Evolutionary conservation across 2,113 vertebrate species (phyloP), one percentile per base, ranked within the genome.

Genomic region (Telmatochromis sp.): DNA sequence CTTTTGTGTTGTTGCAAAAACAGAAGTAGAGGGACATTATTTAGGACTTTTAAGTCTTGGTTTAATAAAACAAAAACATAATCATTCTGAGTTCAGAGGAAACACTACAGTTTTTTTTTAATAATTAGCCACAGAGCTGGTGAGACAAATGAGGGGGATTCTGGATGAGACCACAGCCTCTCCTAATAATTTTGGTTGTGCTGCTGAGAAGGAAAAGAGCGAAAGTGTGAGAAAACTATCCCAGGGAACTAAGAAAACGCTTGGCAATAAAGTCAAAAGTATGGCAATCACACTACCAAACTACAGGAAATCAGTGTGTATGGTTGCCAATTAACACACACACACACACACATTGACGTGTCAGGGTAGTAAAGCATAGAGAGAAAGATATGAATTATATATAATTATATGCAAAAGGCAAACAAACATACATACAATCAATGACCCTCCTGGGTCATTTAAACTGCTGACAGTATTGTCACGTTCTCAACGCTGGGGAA

Each of bases 141-240:
- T 54, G 17, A 45, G 17, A 58, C 8, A 13, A 50, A 80, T 85
- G 53, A 83, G 54, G 80, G 26, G 28, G 89, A 89, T 91, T 93
- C 86, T 89, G 81, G 85, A 91, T 37, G 12, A 42, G 40, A 79
- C 60, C 75, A 65, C 78, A 51, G 42, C 7, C 53, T 75, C 86
- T 78, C 82, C 84, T 33, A 3, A 82, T 65, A 21, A 63, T 92
- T 96, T 94, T 95, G 95, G 95, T 94, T 95, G 92, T 75, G 86
- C 82, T 95, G 93, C 92, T 94, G 87, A 86, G 80, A 90, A 84
- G 79, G 86, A 60, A 85, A 53, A 75, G 17, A 85, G 54, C 86
- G 14, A 31, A 90, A 68, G 85, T 55, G 23, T 37, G 75, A 80
- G 80, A 90, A 65, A 83, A 87, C 54, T 17, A 40, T 8, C 42